phyloP scores from a whole-genome alignment of 1,140 invertebrate species.

The Lanistes nyassanus region DNA sequence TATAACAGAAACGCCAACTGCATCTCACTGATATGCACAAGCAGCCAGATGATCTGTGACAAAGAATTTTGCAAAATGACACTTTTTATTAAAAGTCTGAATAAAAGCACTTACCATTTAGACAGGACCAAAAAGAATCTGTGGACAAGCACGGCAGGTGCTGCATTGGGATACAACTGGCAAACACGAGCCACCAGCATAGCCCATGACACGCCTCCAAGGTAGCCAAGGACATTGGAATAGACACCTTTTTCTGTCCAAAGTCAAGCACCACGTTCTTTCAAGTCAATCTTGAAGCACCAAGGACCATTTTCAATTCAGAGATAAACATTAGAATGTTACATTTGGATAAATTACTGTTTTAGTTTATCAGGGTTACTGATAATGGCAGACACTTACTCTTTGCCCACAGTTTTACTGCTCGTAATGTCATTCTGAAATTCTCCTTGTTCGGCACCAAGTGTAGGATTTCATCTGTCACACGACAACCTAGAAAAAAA shows the following conservation, averaged over 20 bases:
- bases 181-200: slow-evolving; percentile 98
- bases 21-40: too few species aligned
- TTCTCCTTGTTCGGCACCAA: slow-evolving; percentile 95
- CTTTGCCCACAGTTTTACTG: slow-evolving; percentile 99
- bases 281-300: not conserved
- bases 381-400: slow-evolving; percentile 75
- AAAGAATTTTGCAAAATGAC: too few species aligned
- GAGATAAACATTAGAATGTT: not conserved
- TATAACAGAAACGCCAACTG: too few species aligned
- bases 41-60: too few species aligned
- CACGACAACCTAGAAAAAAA: slow-evolving; percentile 79
- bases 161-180: slow-evolving; percentile 97
- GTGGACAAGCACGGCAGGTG: slow-evolving; percentile 92
- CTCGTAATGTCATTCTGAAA: slow-evolving; percentile 90
- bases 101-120: slow-evolving; percentile 57
- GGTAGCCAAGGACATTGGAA: slow-evolving; percentile 96
- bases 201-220: slow-evolving; percentile 99
- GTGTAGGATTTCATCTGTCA: slow-evolving; percentile 97
- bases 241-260: slow-evolving; percentile 86
- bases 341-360: too few species aligned
- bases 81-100: too few species aligned
- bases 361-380: too few species aligned
- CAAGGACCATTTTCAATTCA: too few species aligned
- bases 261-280: not conserved
- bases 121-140: slow-evolving; percentile 97